Conservation (phyloP, 1,140 invertebrate species). For the Helicoverpa armigera region DNA sequence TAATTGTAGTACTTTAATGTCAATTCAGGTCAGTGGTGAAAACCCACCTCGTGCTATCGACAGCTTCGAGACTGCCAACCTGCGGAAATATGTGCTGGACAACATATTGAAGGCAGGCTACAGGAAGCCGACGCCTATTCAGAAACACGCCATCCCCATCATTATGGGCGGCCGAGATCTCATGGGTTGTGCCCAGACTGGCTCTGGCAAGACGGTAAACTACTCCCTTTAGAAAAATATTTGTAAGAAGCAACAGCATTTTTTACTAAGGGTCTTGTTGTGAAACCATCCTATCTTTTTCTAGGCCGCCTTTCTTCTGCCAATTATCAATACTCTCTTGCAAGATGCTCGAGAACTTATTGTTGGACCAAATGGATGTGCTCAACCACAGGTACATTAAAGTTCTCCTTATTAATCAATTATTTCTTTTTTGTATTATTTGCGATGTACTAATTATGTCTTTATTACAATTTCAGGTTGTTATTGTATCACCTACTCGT, state of each 20-base stretch:
- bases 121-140: conserved; percentile 96
- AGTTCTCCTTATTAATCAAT: background rate
- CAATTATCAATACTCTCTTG: conserved; percentile 93
- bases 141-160: conserved; percentile 96
- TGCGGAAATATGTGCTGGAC: conserved; percentile 90
- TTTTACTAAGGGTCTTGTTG: too few species aligned
- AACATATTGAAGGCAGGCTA: conserved; percentile 95
- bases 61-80: conserved; percentile 90
- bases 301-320: conserved; percentile 96
- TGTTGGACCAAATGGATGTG: conserved; percentile 81
- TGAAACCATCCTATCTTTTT: conserved; percentile 50
- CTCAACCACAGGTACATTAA: conserved; percentile 87
- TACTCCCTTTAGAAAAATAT: too few species aligned
- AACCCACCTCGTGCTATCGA: conserved; percentile 89
- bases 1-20: background rate
- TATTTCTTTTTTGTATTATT: background rate
- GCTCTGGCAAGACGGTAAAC: conserved; percentile 96
- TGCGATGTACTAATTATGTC: background rate
- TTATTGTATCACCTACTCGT: conserved; percentile 96
- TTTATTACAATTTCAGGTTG: conserved; percentile 76
- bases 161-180: conserved; percentile 93
- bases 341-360: conserved; percentile 85
- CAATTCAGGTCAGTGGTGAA: conserved; percentile 88
- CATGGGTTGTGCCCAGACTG: conserved; percentile 99
- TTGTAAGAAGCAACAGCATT: too few species aligned